Percentiles rank a stretch among this genome's conserved stretches.
Conservation (phyloP, 2,113 vertebrate species). For the Eidolon helvum region DNA sequence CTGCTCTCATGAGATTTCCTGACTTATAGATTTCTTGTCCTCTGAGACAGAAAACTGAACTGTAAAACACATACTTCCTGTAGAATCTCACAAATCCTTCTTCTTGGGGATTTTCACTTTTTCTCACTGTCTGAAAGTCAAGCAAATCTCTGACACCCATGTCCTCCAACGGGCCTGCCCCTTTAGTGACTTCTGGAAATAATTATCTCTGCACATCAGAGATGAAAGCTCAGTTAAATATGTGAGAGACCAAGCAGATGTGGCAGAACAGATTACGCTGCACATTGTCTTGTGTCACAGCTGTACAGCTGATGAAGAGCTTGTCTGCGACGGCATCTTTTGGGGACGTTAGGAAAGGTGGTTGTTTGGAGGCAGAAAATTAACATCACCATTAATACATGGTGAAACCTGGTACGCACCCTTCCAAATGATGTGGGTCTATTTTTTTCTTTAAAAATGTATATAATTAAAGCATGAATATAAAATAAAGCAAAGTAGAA, state of each 20-base stretch:
- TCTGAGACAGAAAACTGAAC: slow-evolving; percentile 28
- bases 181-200: slow-evolving; percentile 76
- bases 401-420: slow-evolving; percentile 38
- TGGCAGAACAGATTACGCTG: slow-evolving; percentile 61
- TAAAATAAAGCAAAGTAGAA: background rate
- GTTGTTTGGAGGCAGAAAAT: slow-evolving; percentile 67
- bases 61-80: slow-evolving; percentile 1
- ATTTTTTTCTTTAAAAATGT: background rate
- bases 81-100: slow-evolving; percentile 25
- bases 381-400: slow-evolving; percentile 64
- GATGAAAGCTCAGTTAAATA: slow-evolving; percentile 79
- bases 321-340: slow-evolving; percentile 65
- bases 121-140: background rate
- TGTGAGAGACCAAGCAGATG: slow-evolving; percentile 76
- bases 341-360: slow-evolving; percentile 66
- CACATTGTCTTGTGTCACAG: slow-evolving; percentile 70
- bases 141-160: background rate
- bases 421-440: background rate
- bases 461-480: background rate
- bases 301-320: slow-evolving; percentile 60
- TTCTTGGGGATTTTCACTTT: slow-evolving; percentile 34
- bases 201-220: slow-evolving; percentile 78
- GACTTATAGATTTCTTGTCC: background rate
- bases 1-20: background rate
- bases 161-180: background rate